Base-by-base conservation (phyloP, 2,888 invertebrate species). In the Neocrepidodera transversa region DNA sequence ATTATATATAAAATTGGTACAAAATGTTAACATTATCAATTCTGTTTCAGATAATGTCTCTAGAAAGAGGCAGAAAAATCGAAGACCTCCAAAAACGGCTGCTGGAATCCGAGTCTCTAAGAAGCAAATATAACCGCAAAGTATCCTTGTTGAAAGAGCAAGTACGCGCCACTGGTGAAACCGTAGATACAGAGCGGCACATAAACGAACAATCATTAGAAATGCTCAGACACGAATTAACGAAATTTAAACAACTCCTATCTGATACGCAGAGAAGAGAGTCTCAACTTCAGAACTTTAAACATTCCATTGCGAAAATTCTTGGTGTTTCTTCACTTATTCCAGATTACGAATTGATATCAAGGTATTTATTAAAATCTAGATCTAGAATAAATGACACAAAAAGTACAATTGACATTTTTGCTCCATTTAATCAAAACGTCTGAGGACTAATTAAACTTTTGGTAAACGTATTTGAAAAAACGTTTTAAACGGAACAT, bases 81-180 rank as follows among this genome's bases (percentile, higher is more conserved):
- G 93, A 93, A 74, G 93, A 93, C 62, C 80, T 93, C 1, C 91
- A 92, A 67, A 89, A 90, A 75, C 87, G 90, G 65, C 78, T 93
- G 18, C 88, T 91, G 38, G 93, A 93, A 74, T 86, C 92, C 36
- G 93, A 94, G 74, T 83, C 90, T 68, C 80, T 93, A 23, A 85
- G 92, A 50, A 87, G 88, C 1, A 85, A 91, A 35, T 90, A 88
- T 78, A 87, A 86, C 71, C 83, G 90, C 60, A 91, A 91, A 79
- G 84, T 91, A 13, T 84, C 84, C 63, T 80, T 89, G 23, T 75
- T 91, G 51, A 91, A 90, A 74, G 91, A 91, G 63, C 90, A 91
- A 76, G 84, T 90, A 26, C 82, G 89, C 35, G 80, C 83, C 2
- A 85, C 85, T 0, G 85, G 86, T 0, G 88, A 89, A 70, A 87